These are phyloP conservation scores for Tapirus indicus DNA, from an alignment of 2,797 vertebrate species.

Conservation along the genomic window DNA sequence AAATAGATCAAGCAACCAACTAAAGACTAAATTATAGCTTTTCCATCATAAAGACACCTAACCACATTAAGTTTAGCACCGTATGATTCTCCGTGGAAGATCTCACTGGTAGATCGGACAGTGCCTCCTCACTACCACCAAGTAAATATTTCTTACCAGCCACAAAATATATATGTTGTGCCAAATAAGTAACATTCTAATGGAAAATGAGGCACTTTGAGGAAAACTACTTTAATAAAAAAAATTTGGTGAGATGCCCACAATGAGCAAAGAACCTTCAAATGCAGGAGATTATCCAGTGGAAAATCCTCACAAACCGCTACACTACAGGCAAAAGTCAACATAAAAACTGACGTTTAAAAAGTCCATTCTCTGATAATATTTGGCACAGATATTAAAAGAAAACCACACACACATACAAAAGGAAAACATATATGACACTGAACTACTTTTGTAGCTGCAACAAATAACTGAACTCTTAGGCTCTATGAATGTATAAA, in stretches of 20 bases:
- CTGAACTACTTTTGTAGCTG: not conserved
- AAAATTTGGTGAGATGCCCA: not conserved
- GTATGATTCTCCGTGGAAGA: not conserved
- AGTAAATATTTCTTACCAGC: conserved; percentile 41
- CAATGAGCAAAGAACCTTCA: conserved; percentile 4
- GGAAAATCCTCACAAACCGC: not conserved
- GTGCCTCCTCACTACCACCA: not conserved
- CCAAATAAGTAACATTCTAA: not conserved
- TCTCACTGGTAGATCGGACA: not conserved
- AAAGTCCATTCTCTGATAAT: not conserved
- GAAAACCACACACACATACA: not conserved
- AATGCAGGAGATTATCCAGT: conserved; percentile 1
- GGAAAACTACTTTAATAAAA: not conserved
- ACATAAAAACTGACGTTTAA: not conserved
- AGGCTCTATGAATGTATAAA: not conserved
- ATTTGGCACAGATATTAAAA: conserved; percentile 9
- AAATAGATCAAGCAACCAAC: conserved; percentile 17
- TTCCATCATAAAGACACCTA: conserved; percentile 20
- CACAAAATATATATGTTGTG: not conserved
- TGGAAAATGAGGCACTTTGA: not conserved
- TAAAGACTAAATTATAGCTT: conserved; percentile 8
- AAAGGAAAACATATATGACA: not conserved
- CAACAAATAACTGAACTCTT: conserved; percentile 13
- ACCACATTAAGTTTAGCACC: not conserved
- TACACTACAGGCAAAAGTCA: not conserved